Conservation (phyloP, 2,797 vertebrate species). For the Poeciliopsis turneri region DNA sequence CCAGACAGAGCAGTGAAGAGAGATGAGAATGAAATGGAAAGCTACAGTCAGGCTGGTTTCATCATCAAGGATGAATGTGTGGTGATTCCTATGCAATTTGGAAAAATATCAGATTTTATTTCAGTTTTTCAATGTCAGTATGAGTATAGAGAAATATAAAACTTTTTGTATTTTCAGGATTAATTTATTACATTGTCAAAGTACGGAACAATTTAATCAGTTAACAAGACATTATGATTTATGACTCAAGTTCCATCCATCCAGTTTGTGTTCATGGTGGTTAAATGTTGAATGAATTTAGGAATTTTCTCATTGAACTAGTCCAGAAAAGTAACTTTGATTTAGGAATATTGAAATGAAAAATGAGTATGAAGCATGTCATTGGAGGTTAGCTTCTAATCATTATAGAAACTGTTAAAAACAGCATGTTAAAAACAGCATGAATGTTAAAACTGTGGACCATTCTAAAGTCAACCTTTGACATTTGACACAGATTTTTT, state of each 20-base stretch:
- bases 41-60: neutral
- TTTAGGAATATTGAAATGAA: neutral
- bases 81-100: neutral
- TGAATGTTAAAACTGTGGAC: neutral
- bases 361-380: neutral
- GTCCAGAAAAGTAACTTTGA: neutral
- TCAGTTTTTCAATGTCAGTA: neutral
- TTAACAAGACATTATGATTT: neutral
- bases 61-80: neutral
- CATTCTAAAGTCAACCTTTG: neutral
- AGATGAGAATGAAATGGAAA: no score
- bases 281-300: neutral
- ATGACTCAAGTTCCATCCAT: neutral
- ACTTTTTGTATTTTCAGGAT: neutral
- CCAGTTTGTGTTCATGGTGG: neutral
- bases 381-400: neutral
- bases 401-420: neutral
- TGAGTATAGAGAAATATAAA: neutral
- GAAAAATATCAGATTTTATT: no score
- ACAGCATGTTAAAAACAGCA: neutral
- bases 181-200: neutral
- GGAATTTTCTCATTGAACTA: neutral
- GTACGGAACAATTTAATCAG: no score
- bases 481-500: neutral
- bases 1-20: no score